Percentiles rank a stretch among this genome's conserved stretches.
These are phyloP conservation scores for Terrapene triunguis DNA, from an alignment of 2,113 vertebrate species.

Conservation along the genomic window DNA sequence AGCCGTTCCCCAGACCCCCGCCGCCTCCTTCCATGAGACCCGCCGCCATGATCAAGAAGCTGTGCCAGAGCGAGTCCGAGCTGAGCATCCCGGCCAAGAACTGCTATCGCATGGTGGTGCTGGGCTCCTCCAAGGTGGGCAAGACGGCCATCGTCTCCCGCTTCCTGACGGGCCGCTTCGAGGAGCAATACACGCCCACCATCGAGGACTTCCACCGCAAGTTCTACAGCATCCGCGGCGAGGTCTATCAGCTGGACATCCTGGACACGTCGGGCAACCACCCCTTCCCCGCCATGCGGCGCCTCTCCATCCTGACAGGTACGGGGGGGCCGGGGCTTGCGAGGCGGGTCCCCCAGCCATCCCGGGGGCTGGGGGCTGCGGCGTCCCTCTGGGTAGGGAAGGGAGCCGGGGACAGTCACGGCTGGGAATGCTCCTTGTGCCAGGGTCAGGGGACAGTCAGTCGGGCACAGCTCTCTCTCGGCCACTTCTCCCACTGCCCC, in stretches of 20 bases:
- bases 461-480: too few species aligned
- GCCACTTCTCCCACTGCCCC: too few species aligned
- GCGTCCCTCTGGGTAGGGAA: too few species aligned
- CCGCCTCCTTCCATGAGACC: conserved; percentile 76
- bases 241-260: conserved; percentile 97
- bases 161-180: conserved; percentile 94
- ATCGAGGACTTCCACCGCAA: conserved; percentile 99
- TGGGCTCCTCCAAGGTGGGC: conserved; percentile 98
- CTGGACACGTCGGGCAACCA: conserved; percentile 97
- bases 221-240: conserved; percentile 96
- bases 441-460: too few species aligned
- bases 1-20: neutral
- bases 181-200: conserved; percentile 97
- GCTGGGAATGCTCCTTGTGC: too few species aligned
- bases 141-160: conserved; percentile 98
- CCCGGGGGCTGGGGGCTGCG: too few species aligned
- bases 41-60: conserved; percentile 95
- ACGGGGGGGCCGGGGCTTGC: neutral
- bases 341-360: too few species aligned
- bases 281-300: conserved; percentile 96
- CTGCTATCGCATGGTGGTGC: conserved; percentile 97
- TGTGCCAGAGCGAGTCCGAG: conserved; percentile 90
- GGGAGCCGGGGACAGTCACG: neutral
- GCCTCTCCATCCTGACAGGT: conserved; percentile 98
- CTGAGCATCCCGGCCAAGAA: conserved; percentile 95